These are phyloP conservation scores for Elysia crispata DNA, from an alignment of 2,888 invertebrate species.

Conservation along the genomic window DNA sequence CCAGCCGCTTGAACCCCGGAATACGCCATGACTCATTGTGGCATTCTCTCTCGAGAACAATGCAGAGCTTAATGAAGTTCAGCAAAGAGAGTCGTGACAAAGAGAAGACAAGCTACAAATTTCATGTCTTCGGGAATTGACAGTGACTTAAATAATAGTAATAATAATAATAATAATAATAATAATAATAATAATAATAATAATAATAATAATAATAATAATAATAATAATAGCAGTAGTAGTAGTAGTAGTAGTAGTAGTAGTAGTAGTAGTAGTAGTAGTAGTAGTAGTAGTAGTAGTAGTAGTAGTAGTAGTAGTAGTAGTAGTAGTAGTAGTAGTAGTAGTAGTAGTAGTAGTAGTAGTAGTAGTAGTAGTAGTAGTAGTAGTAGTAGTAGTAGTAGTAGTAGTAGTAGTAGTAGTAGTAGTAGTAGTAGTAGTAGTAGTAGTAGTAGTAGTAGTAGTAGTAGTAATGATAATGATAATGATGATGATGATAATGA, in stretches of 20 bases:
- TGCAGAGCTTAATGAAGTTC: no score
- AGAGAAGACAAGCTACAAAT: no score
- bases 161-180: no score
- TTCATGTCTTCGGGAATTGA: no score
- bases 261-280: conserved; percentile 44
- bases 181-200: not conserved
- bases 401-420: conserved; percentile 43
- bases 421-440: conserved; percentile 49
- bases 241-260: conserved; percentile 44
- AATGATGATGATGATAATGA: not conserved
- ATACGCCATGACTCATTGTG: no score
- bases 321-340: conserved; percentile 47
- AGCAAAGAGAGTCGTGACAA: no score
- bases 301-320: conserved; percentile 25
- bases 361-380: conserved; percentile 47
- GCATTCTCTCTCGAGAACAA: no score
- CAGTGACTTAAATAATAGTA: no score
- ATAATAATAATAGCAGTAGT: conserved; percentile 33
- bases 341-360: conserved; percentile 47
- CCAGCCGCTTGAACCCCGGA: no score
- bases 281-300: conserved; percentile 43
- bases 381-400: conserved; percentile 50
- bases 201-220: not conserved
- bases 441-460: conserved; percentile 49
- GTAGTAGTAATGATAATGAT: conserved; percentile 34